phyloP scores from a whole-genome alignment of 2,888 invertebrate species.

The Chloromyia formosa region DNA sequence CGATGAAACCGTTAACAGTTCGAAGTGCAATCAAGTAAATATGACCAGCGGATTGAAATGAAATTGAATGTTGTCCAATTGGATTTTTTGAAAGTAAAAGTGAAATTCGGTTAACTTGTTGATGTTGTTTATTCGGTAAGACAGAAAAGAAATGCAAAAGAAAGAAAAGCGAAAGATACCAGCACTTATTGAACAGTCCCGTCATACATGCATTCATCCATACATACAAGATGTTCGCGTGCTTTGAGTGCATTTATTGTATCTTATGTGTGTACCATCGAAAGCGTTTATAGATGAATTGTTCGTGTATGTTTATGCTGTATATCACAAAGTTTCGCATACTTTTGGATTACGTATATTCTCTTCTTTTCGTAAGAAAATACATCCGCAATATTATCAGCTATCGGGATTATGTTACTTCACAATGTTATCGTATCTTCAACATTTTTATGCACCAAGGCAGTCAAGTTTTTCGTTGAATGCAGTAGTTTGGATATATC shows the following conservation, averaged over 20 bases:
- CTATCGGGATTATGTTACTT: conserved; percentile 36
- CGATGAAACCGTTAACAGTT: conserved; percentile 24
- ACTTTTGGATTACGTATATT: conserved; percentile 3
- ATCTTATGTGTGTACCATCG: conserved; percentile 11
- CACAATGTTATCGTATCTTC: conserved; percentile 19
- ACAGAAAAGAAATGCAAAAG: conserved; percentile 2
- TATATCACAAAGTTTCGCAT: conserved; percentile 12
- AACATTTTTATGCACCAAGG: conserved; percentile 32
- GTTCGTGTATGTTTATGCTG: too few species aligned
- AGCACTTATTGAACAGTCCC: not conserved
- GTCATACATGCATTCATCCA: not conserved
- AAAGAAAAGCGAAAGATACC: conserved; percentile 28
- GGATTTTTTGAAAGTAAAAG: conserved; percentile 49
- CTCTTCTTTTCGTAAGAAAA: conserved; percentile 20
- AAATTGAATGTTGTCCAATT: conserved; percentile 6
- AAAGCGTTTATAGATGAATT: too few species aligned
- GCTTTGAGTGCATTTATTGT: conserved; percentile 24
- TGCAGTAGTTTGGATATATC: too few species aligned
- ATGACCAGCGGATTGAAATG: too few species aligned
- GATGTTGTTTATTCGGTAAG: conserved; percentile 36
- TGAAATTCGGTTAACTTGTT: conserved; percentile 45
- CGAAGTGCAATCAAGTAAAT: conserved; percentile 9
- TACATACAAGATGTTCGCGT: not conserved
- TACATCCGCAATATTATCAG: conserved; percentile 28
- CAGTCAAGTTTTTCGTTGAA: conserved; percentile 16